Evolutionary conservation across 2,888 invertebrate species (phyloP), one percentile per base, ranked within the genome.

Genomic region (Erebia epiphron): DNA sequence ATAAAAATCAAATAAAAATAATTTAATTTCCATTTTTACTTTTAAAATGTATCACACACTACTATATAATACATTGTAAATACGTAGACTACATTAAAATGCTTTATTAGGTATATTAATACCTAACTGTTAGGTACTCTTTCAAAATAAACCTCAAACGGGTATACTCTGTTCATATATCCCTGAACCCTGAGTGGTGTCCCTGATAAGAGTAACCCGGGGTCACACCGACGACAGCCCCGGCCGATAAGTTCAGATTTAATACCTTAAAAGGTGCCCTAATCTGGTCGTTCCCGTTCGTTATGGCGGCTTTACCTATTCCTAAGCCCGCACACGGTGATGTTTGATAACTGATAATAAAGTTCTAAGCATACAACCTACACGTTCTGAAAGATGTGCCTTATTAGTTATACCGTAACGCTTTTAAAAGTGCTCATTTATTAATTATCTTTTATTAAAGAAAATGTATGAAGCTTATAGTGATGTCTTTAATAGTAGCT

Each of bases 241-340:
- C 75, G 72, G 46, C 81, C 85, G 88, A 89, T 90, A 90, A 90
- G 86, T 88, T 84, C 80, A 88, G 87, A 90, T 91, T 91, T 92
- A 92, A 90, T 91, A 91, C 90, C 87, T 91, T 91, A 91, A 93
- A 93, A 92, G 92, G 92, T 90, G 87, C 87, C 88, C 84, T 91
- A 92, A 92, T 91, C 85, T 86, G 88, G 87, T 85, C 90, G 83
- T 90, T 88, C 84, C 87, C 90, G 90, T 92, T 89, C 88, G 88
- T 92, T 91, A 90, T 86, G 81, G 81, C 80, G 79, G 77, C 80
- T 80, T 78, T 78, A 80, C 79, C 82, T 82, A 82, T 82, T 83
- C 83, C 77, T 81, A 78, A 78, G 80, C 77, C 79, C 79, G 70
- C 63, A 70, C 73, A 75, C 69, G 68, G 60, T 43, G 56, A 63